Evolutionary conservation across 1,140 invertebrate species (phyloP).

Genomic region (Pogonognathellus flavescens): DNA sequence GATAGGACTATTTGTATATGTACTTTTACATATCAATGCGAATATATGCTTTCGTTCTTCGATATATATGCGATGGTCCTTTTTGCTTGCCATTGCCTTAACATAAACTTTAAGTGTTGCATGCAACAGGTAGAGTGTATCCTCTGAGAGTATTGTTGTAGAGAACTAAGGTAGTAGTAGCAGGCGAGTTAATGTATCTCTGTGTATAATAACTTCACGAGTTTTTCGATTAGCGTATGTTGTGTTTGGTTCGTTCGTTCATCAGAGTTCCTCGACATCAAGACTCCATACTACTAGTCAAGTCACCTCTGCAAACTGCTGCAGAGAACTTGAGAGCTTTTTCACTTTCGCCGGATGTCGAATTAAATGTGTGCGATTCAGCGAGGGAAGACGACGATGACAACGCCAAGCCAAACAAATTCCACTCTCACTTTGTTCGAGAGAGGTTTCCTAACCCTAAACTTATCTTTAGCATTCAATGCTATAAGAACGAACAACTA

Average conservation of each 20-base stretch:
- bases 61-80: background rate
- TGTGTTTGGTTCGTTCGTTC: background rate
- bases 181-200: too few relatives aligned
- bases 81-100: background rate
- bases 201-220: too few relatives aligned
- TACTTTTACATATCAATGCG: background rate
- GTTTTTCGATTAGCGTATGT: constrained; percentile 19
- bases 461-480: constrained; percentile 33
- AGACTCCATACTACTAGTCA: background rate
- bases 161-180: too few relatives aligned
- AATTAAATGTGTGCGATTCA: constrained; percentile 47
- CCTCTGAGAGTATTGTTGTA: too few relatives aligned
- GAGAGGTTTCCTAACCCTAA: constrained; percentile 35
- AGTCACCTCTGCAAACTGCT: constrained; percentile 38
- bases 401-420: constrained; percentile 34
- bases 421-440: constrained; percentile 35
- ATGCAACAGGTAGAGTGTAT: background rate
- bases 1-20: background rate
- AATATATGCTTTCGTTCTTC: background rate
- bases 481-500: background rate
- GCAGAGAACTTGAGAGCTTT: constrained; percentile 41
- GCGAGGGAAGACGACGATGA: constrained; percentile 22
- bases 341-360: constrained; percentile 47
- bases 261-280: constrained; percentile 46
- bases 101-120: background rate